A percentile compares a stretch with the other conserved stretches of the same genome.
Evolutionary conservation across 2,113 vertebrate genomes (phyloP).

Genomic region (Stigmatopora nigra): DNA sequence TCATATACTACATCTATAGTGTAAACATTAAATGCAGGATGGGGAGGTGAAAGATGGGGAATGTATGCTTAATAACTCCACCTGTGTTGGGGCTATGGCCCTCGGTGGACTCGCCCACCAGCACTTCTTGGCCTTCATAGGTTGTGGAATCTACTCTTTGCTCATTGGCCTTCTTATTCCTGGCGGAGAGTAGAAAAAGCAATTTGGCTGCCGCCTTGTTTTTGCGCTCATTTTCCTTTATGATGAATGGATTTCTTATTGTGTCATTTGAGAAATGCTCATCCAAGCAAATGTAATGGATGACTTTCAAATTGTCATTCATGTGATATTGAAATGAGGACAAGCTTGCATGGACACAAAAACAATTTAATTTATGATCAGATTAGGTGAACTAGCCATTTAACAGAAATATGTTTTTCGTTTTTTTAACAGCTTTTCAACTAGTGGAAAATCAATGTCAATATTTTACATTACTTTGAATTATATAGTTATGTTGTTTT

Average conservation of each 20-base stretch:
- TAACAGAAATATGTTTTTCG: background rate
- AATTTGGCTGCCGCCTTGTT: slow-evolving; percentile 60
- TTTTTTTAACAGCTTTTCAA: background rate
- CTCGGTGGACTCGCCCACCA: slow-evolving; percentile 57
- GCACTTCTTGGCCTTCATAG: slow-evolving; percentile 63
- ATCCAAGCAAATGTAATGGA: slow-evolving; percentile 66
- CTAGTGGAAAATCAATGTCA: background rate
- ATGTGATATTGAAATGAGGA: slow-evolving; percentile 5
- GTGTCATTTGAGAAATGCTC: slow-evolving; percentile 71
- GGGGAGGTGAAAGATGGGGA: slow-evolving; percentile 32
- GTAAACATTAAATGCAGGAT: slow-evolving; percentile 38
- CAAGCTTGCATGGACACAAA: slow-evolving; percentile 14
- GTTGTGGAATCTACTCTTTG: slow-evolving; percentile 62
- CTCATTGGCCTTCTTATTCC: slow-evolving; percentile 56
- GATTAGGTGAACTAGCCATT: background rate
- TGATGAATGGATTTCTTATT: slow-evolving; percentile 75
- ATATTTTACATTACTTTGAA: too few species aligned
- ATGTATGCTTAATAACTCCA: slow-evolving; percentile 41
- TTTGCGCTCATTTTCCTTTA: slow-evolving; percentile 71
- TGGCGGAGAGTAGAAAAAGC: slow-evolving; percentile 46
- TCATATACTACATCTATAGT: slow-evolving; percentile 33
- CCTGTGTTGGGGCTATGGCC: slow-evolving; percentile 52
- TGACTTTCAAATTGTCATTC: slow-evolving; percentile 61
- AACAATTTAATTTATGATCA: background rate
- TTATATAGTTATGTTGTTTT: background rate